Conservation (phyloP, 1,140 invertebrate genomes). For the Ylistrum balloti region DNA sequence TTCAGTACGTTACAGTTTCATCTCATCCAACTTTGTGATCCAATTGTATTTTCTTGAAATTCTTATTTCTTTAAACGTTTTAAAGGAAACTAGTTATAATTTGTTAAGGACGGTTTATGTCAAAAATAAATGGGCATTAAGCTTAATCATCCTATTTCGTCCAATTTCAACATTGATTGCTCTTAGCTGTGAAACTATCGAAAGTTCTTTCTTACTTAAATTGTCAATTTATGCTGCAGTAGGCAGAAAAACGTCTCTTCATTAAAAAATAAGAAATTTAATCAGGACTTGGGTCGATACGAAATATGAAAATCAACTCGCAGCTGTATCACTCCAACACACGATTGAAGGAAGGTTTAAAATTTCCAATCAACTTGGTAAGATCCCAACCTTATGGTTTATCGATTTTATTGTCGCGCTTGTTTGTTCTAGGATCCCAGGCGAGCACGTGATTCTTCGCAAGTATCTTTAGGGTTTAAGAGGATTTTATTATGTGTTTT, state of each 20-base stretch:
- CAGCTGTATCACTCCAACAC: not conserved
- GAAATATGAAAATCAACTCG: not conserved
- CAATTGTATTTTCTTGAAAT: no score
- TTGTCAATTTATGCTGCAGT: no score
- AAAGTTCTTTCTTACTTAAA: no score
- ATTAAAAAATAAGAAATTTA: not conserved
- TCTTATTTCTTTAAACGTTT: no score
- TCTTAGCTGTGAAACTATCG: no score
- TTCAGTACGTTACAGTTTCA: no score
- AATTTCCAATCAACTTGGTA: slow-evolving; percentile 27
- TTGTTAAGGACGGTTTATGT: no score
- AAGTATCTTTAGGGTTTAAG: not conserved
- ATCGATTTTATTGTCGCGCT: not conserved
- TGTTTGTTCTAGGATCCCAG: not conserved
- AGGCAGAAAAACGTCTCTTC: not conserved
- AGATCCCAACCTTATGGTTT: slow-evolving; percentile 12
- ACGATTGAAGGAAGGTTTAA: not conserved
- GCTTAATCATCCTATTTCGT: no score
- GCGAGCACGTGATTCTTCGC: not conserved
- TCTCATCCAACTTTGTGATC: no score
- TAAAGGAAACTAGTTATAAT: no score
- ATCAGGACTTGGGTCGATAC: not conserved
- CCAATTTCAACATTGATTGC: no score
- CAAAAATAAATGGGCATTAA: no score
- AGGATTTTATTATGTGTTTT: not conserved